These are phyloP conservation scores for Muscicapa comitata DNA, from an alignment of 2,797 vertebrate species.

Conservation along the genomic window DNA sequence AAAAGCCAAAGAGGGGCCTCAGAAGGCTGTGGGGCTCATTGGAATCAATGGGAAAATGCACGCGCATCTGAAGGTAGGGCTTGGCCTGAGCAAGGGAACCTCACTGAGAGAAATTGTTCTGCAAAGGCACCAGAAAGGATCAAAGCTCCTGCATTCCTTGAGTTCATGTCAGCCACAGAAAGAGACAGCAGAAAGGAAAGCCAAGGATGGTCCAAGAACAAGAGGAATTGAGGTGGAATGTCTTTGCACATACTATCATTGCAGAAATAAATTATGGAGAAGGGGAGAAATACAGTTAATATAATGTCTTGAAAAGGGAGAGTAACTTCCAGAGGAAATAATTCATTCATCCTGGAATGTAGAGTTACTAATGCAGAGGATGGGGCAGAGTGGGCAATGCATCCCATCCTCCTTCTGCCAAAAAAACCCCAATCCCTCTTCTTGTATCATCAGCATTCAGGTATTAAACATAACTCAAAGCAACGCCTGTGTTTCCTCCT, in stretches of 20 bases:
- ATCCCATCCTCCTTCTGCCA: neutral
- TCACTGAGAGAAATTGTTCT: constrained; percentile 24
- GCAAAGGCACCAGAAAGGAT: neutral
- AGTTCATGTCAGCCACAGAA: neutral
- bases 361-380: neutral
- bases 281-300: neutral
- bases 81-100: constrained; percentile 6
- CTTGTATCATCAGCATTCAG: neutral
- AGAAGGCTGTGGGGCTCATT: neutral
- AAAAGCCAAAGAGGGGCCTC: neutral
- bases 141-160: constrained; percentile 6
- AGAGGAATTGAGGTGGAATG: neutral
- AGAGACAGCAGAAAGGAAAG: neutral
- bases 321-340: neutral
- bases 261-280: neutral
- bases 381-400: neutral
- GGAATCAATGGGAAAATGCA: constrained; percentile 8
- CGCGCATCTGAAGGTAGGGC: neutral
- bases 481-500: neutral
- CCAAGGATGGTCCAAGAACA: neutral
- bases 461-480: constrained; percentile 3
- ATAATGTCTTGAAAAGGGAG: neutral
- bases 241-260: neutral
- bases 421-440: neutral
- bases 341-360: neutral